Base-by-base conservation (phyloP, 2,797 vertebrate genomes). In the Hirundo rustica region DNA sequence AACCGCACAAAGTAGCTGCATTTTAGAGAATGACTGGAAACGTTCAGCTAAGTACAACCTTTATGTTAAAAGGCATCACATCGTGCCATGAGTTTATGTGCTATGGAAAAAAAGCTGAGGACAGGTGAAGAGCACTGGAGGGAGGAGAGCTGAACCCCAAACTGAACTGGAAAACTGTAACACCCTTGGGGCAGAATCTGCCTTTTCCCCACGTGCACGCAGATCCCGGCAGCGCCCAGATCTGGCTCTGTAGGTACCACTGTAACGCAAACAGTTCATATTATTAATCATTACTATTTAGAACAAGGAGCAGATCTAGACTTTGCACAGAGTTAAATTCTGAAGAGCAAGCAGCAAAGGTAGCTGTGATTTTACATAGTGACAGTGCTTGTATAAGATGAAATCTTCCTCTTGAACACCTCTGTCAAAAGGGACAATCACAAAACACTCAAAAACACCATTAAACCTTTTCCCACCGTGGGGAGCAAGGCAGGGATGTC, bases 391-490 rank as follows among this genome's bases (percentile, higher is more conserved):
- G 48, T 68, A 23, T 16, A 32, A 72, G 91, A 89, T 45, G 62
- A 72, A 95, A 36, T 94, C 91, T 90, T 80, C 58, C 81, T 95
- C 71, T 72, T 84, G 80, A 94, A 85, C 68, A 87, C 64, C 42
- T 94, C 40, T 57, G 17, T 51, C 88, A 67, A 95, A 84, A 40
- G 47, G 30, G 81, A 94, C 45, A 86, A 82, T 44, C 42, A 48
- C 4, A 32, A 11, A 38, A 45, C 42, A 58, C 30, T 88, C 34
- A 90, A 93, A 92, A 94, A 4, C 36, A 80, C 26, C 9, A 4
- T 44, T 80, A 74, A 79, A 66, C 21, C 36, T 91, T 51, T 66
- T 89, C 44, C 67, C n/a, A 47, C 30, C 10, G 5, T 1, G 2
- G n/a, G 53, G 27, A 89, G 80, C 45, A 58, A 60, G 58, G 62